phyloP scores from a whole-genome alignment of 2,113 vertebrate species.

The Corythornis cristatus region DNA sequence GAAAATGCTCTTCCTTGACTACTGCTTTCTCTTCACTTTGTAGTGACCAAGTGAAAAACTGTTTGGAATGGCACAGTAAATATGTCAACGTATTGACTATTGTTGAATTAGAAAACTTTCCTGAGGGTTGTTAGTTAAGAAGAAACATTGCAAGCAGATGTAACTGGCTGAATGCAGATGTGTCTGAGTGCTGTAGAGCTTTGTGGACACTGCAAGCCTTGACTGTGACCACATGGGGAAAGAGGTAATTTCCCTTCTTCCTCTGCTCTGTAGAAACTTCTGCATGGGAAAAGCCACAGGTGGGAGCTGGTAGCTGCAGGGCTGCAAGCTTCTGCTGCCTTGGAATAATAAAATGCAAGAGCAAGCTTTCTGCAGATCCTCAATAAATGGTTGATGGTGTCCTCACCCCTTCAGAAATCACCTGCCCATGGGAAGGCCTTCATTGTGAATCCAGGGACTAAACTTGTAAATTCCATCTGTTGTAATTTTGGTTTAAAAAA shows the following conservation, averaged over 20 bases:
- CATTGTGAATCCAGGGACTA: not conserved
- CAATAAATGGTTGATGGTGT: not conserved
- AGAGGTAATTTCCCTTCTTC: not conserved
- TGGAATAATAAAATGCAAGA: not conserved
- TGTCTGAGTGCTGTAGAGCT: not conserved
- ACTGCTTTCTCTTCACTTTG: not conserved
- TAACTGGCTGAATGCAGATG: not conserved
- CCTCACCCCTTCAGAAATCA: not conserved
- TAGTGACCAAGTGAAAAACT: not conserved
- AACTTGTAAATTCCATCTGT: fast-evolving
- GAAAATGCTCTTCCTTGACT: not conserved
- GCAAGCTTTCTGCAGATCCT: not conserved
- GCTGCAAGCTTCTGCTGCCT: not conserved
- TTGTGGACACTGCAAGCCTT: not conserved
- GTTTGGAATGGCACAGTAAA: not conserved
- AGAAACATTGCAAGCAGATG: not conserved
- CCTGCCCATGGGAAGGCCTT: fast-evolving
- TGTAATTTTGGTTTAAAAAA: not conserved
- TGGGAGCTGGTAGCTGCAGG: not conserved
- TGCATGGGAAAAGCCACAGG: fast-evolving
- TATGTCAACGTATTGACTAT: not conserved
- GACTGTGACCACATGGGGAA: not conserved
- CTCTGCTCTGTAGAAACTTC: not conserved
- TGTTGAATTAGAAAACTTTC: not conserved
- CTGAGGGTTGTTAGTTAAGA: not conserved